A percentile compares a stretch with the other conserved stretches of the same genome.
phyloP scores from a whole-genome alignment of 2,888 invertebrate genomes.

The Desoria tigrina region DNA sequence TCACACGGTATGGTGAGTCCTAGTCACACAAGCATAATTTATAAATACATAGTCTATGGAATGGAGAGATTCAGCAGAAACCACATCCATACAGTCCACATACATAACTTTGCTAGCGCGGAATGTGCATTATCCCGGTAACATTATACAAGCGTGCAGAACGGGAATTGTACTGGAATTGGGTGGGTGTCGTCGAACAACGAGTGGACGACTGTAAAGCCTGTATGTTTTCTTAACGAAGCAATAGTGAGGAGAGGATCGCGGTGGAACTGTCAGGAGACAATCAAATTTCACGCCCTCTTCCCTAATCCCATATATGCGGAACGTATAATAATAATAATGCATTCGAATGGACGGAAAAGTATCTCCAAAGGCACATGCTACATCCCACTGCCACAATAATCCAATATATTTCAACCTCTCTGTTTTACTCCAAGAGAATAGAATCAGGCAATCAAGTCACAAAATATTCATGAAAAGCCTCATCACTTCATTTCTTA shows the following conservation, averaged over 20 bases:
- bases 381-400: background rate
- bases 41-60: slow-evolving; percentile 16
- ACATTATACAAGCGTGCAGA: too few species aligned
- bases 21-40: slow-evolving; percentile 18
- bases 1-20: background rate
- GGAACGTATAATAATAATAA: too few species aligned
- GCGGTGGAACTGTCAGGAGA: slow-evolving; percentile 33
- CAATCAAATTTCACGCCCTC: slow-evolving; percentile 48
- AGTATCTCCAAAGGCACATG: background rate
- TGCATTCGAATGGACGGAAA: background rate
- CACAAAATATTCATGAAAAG: background rate
- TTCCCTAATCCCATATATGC: slow-evolving; percentile 12
- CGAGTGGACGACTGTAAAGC: too few species aligned
- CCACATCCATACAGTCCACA: too few species aligned
- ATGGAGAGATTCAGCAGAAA: too few species aligned
- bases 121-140: too few species aligned
- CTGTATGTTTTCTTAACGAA: slow-evolving; percentile 19
- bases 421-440: slow-evolving; percentile 5
- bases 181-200: too few species aligned
- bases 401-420: background rate
- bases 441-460: slow-evolving; percentile 4
- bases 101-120: too few species aligned
- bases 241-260: slow-evolving; percentile 7
- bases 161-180: too few species aligned
- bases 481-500: slow-evolving; percentile 2